These are phyloP conservation scores for Dissostichus mawsoni DNA, from an alignment of 2,113 vertebrate genomes.

Conservation along the genomic window DNA sequence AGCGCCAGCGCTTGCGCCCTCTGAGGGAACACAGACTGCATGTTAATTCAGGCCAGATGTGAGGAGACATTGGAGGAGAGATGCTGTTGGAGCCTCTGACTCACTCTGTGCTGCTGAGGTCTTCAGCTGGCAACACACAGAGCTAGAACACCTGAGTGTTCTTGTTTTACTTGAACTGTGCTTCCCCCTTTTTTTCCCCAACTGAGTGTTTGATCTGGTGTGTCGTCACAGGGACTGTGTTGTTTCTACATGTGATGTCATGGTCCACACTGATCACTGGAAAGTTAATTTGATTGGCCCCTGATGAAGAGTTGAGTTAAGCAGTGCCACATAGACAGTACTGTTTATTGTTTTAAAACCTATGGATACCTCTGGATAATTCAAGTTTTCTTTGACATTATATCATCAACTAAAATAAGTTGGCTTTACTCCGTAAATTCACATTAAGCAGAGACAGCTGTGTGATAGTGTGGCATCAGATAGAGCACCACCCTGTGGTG, in stretches of 20 bases:
- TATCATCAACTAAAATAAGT: conserved; percentile 4
- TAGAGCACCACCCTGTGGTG: conserved; percentile 62
- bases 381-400: conserved; percentile 12
- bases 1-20: conserved; percentile 51
- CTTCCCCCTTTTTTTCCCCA: conserved; percentile 20
- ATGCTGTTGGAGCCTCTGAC: conserved; percentile 56
- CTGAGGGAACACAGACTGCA: conserved; percentile 64
- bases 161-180: conserved; percentile 70
- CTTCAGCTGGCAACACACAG: conserved; percentile 49
- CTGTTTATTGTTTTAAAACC: conserved; percentile 7
- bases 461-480: neutral
- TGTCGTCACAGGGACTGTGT: conserved; percentile 54
- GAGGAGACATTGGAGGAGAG: conserved; percentile 54
- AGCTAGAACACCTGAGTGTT: conserved; percentile 77
- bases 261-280: conserved; percentile 22
- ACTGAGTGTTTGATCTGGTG: conserved; percentile 29
- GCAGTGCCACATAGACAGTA: neutral
- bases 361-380: neutral
- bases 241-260: conserved; percentile 64
- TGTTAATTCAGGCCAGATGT: conserved; percentile 82
- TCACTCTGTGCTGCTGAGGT: conserved; percentile 48
- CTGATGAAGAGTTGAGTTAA: conserved; percentile 10
- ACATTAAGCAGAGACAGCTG: neutral
- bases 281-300: conserved; percentile 39
- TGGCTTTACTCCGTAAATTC: neutral